Evolutionary conservation across 2,888 invertebrate genomes (phyloP).

Genomic region (Phymatocera aterrima): DNA sequence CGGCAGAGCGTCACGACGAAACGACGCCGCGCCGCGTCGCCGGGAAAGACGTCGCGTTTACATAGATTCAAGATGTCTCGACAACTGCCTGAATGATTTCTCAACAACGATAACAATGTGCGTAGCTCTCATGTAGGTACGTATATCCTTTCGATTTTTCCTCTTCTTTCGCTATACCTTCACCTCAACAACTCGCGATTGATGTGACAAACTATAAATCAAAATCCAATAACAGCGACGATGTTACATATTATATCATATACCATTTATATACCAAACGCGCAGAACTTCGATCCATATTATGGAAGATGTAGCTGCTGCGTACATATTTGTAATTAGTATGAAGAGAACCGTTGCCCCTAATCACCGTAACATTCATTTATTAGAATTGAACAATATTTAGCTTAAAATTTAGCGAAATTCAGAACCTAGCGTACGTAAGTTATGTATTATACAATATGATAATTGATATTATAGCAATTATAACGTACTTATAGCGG

Average conservation of each 20-base stretch:
- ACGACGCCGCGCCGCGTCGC: not conserved
- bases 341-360: not conserved
- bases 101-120: not conserved
- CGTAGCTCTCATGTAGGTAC: not conserved
- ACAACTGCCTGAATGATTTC: not conserved
- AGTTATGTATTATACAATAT: not conserved
- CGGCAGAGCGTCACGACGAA: not conserved
- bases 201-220: not conserved
- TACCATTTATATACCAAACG: not conserved
- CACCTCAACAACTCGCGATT: not conserved
- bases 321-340: not conserved
- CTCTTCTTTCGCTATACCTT: not conserved
- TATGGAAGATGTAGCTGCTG: not conserved
- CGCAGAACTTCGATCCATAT: not conserved
- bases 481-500: not conserved
- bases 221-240: not conserved
- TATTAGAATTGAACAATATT: not conserved
- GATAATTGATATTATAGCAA: not conserved
- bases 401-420: conserved; percentile 1
- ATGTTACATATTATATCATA: not conserved
- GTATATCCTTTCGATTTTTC: not conserved
- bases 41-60: not conserved
- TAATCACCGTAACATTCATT: not conserved
- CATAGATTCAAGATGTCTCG: not conserved
- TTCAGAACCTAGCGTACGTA: not conserved